A percentile compares a stretch with the other conserved stretches of the same genome.
These are phyloP conservation scores for Anthopleura sola DNA, from an alignment of 64 coral and sea anemone species.

Conservation along the genomic window DNA sequence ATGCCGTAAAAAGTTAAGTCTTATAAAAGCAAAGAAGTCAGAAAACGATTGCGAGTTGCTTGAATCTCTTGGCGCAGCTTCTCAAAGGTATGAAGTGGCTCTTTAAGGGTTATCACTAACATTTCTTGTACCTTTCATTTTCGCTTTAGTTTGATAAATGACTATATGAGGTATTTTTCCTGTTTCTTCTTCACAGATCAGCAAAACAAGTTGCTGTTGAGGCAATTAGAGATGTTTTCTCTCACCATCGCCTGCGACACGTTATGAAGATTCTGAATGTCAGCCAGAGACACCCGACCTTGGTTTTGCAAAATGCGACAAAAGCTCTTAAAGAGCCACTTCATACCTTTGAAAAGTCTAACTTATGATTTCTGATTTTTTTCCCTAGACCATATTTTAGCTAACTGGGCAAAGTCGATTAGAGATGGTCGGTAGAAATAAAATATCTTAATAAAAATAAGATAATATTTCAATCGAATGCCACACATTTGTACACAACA, in stretches of 20 bases:
- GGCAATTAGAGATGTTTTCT: not conserved
- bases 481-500: not conserved
- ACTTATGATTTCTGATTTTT: not conserved
- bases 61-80: not conserved
- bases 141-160: not conserved
- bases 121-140: not conserved
- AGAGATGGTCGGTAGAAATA: not conserved
- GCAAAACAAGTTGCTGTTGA: conserved; percentile 4
- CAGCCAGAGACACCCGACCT: not conserved
- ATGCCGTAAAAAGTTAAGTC: not conserved
- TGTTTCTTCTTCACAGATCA: not conserved
- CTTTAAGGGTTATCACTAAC: too few species aligned
- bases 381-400: not conserved
- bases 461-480: not conserved
- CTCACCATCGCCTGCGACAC: not conserved
- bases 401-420: not conserved
- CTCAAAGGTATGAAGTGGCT: not conserved
- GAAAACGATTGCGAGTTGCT: not conserved
- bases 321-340: too few species aligned
- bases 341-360: too few species aligned
- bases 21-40: not conserved
- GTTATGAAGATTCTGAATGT: not conserved
- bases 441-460: conserved; percentile 4
- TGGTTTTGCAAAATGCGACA: not conserved
- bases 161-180: not conserved